Evolutionary conservation across 1,140 invertebrate species (phyloP).

Genomic region (Hypsibius dujardini): DNA sequence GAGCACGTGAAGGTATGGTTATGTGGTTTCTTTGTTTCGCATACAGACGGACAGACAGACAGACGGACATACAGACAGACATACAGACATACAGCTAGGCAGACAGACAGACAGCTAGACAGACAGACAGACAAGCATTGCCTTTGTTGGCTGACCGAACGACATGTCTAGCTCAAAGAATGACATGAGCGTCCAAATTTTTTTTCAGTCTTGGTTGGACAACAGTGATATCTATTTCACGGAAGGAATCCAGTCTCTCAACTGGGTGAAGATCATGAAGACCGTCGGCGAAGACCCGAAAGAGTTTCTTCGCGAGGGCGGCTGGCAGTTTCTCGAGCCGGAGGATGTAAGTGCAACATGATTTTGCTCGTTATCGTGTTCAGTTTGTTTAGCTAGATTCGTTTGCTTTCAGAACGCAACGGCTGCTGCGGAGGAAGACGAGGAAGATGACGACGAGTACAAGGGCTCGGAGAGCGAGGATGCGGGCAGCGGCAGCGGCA

Average conservation of each 20-base stretch:
- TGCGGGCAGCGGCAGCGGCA: too few species aligned
- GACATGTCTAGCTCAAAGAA: too few species aligned
- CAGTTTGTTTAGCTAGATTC: too few species aligned
- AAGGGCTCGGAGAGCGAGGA: slow-evolving; percentile 30
- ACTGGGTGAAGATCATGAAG: slow-evolving; percentile 99
- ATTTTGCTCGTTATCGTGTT: slow-evolving; percentile 17
- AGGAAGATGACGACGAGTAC: slow-evolving; percentile 48
- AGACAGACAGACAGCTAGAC: too few species aligned
- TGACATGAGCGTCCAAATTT: background rate
- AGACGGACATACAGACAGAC: too few species aligned
- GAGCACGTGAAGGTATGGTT: slow-evolving; percentile 99
- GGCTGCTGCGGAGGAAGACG: slow-evolving; percentile 39
- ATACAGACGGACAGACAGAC: too few species aligned
- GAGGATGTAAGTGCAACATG: slow-evolving; percentile 43
- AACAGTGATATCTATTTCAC: slow-evolving; percentile 93
- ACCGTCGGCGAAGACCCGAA: slow-evolving; percentile 96
- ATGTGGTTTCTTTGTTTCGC: too few species aligned
- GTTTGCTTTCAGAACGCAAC: too few species aligned
- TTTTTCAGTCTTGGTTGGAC: slow-evolving; percentile 28
- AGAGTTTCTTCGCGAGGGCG: slow-evolving; percentile 92
- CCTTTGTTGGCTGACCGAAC: too few species aligned
- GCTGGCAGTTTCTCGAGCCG: slow-evolving; percentile 93
- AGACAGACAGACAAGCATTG: too few species aligned
- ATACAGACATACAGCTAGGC: too few species aligned
- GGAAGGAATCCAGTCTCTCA: slow-evolving; percentile 92